phyloP scores from a whole-genome alignment of 2,888 invertebrate species.

The Osedax fenrisi region DNA sequence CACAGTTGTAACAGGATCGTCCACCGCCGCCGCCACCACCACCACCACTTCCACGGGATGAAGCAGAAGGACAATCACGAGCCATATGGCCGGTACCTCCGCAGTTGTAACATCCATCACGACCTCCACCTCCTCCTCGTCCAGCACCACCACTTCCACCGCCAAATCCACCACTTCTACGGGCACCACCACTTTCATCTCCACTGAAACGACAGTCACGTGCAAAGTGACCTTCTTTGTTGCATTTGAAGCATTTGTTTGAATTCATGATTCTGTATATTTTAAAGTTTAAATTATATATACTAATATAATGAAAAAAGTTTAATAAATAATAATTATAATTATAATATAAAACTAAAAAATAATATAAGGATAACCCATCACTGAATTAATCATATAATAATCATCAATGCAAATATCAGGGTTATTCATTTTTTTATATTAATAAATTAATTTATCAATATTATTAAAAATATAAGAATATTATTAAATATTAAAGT shows the following conservation, averaged over 20 bases:
- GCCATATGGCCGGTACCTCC: conserved; percentile 84
- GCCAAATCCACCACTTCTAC: background rate
- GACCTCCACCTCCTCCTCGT: too few relatives aligned
- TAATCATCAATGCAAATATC: too few relatives aligned
- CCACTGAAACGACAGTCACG: conserved; percentile 65
- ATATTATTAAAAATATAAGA: too few relatives aligned
- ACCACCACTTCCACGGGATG: background rate
- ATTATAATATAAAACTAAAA: too few relatives aligned
- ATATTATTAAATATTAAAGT: too few relatives aligned
- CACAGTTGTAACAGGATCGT: conserved; percentile 73
- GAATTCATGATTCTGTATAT: conserved; percentile 15
- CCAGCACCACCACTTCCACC: background rate
- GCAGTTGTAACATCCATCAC: conserved; percentile 58
- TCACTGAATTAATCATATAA: too few relatives aligned
- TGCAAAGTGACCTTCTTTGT: conserved; percentile 80
- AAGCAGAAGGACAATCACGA: conserved; percentile 21
- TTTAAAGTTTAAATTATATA: too few relatives aligned
- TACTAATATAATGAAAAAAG: too few relatives aligned
- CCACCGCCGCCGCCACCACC: background rate
- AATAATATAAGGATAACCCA: too few relatives aligned
- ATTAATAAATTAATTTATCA: too few relatives aligned
- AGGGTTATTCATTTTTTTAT: too few relatives aligned
- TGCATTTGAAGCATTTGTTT: conserved; percentile 90
- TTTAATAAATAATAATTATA: too few relatives aligned
- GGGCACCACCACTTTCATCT: conserved; percentile 15